A percentile compares a stretch with the other conserved stretches of the same genome.
Conservation (phyloP, 2,888 invertebrate species). For the Sminthurinus aureus region DNA sequence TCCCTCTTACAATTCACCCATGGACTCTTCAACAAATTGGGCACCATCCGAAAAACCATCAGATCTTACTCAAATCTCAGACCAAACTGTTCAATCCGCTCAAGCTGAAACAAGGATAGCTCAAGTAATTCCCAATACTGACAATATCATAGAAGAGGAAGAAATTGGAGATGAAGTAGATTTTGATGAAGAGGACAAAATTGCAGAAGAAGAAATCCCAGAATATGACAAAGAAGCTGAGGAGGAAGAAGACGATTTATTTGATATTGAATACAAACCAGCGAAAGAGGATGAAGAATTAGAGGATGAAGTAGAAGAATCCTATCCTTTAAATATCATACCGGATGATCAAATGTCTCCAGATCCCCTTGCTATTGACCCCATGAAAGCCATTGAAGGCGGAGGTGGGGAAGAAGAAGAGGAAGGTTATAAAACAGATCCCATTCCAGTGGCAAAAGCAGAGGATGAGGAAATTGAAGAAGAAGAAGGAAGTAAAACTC, state of each 20-base stretch:
- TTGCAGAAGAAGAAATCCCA: slow-evolving; percentile 17
- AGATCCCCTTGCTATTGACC: not conserved
- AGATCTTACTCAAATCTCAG: not conserved
- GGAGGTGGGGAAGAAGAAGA: not conserved
- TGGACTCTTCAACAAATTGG: slow-evolving; percentile 11
- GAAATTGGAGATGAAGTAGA: not conserved
- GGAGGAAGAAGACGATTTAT: slow-evolving; percentile 19
- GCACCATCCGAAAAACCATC: slow-evolving; percentile 25
- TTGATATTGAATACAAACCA: slow-evolving; percentile 30
- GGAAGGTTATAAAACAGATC: slow-evolving; percentile 17
- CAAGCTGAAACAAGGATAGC: not conserved
- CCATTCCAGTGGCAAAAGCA: slow-evolving; percentile 13
- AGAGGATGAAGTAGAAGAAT: not conserved
- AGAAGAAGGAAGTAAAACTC: slow-evolving; percentile 3
- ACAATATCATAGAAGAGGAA: not conserved
- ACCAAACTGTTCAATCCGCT: not conserved
- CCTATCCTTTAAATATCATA: slow-evolving; percentile 33
- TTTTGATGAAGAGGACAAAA: slow-evolving; percentile 14
- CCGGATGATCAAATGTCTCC: slow-evolving; percentile 34
- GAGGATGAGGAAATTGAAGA: slow-evolving; percentile 27
- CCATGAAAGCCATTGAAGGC: not conserved
- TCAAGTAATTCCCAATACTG: not conserved
- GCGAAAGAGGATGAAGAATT: not conserved
- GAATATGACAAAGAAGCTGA: not conserved
- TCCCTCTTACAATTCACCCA: slow-evolving; percentile 13